Conservation (phyloP, 2,888 invertebrate genomes). For the Drosophila borealis region DNA sequence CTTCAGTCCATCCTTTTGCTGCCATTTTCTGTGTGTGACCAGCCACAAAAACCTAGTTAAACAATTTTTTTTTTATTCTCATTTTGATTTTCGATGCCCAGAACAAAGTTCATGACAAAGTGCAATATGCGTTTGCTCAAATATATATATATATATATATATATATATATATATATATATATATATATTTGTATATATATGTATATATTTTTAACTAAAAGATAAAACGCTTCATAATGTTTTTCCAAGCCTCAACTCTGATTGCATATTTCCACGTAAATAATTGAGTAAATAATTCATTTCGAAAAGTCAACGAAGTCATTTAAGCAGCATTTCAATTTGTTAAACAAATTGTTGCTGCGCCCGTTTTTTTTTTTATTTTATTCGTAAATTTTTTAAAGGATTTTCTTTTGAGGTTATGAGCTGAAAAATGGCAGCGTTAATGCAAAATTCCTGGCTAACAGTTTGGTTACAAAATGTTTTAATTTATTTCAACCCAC, state of each 20-base stretch:
- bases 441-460: conserved; percentile 11
- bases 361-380: background rate
- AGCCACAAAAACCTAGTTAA: background rate
- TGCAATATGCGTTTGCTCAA: conserved; percentile 68
- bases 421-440: conserved; percentile 22
- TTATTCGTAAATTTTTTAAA: background rate
- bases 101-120: conserved; percentile 70
- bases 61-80: conserved; percentile 11
- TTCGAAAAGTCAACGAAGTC: conserved; percentile 7
- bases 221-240: conserved; percentile 22
- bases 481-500: conserved; percentile 26
- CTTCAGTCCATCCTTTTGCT: conserved; percentile 4
- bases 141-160: conserved; percentile 5
- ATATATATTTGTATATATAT: background rate
- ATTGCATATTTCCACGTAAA: conserved; percentile 11
- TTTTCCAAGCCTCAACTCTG: conserved; percentile 11
- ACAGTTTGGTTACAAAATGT: background rate
- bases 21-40: conserved; percentile 39
- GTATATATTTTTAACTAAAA: conserved; percentile 2
- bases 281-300: background rate
- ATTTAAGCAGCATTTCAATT: conserved; percentile 30
- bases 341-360: conserved; percentile 51
- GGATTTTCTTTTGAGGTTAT: background rate
- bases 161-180: background rate
- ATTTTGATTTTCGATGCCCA: conserved; percentile 42